Conservation (phyloP, 1,140 invertebrate genomes). For the Zaprionus ornatus region DNA sequence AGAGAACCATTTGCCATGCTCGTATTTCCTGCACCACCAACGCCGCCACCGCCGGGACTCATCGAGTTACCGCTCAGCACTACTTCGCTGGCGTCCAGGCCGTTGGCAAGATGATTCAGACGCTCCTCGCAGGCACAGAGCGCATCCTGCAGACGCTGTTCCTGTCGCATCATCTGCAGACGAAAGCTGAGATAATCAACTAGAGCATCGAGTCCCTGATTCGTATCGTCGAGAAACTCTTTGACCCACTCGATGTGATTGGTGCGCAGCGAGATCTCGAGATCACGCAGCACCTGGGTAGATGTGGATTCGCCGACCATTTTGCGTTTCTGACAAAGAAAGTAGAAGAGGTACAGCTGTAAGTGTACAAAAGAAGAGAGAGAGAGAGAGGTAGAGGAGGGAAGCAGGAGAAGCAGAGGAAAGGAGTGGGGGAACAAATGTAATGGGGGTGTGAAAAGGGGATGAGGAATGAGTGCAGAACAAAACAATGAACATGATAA, state of each 20-base stretch:
- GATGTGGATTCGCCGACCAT: slow-evolving; percentile 98
- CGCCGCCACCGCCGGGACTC: slow-evolving; percentile 55
- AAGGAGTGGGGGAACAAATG: slow-evolving; percentile 39
- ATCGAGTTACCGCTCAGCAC: slow-evolving; percentile 57
- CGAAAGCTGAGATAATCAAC: slow-evolving; percentile 98
- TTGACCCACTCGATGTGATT: slow-evolving; percentile 99
- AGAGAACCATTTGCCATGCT: slow-evolving; percentile 54
- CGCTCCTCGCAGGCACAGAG: slow-evolving; percentile 89
- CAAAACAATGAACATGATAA: slow-evolving; percentile 15
- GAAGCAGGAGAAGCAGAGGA: slow-evolving; percentile 20
- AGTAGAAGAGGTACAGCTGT: slow-evolving; percentile 84
- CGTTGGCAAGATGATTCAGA: slow-evolving; percentile 70
- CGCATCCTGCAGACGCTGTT: slow-evolving; percentile 90
- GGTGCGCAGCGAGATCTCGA: slow-evolving; percentile 99
- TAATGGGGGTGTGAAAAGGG: slow-evolving; percentile 35
- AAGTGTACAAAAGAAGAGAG: slow-evolving; percentile 73
- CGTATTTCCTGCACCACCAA: slow-evolving; percentile 62
- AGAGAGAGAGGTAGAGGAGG: slow-evolving; percentile 30
- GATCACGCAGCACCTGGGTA: slow-evolving; percentile 97
- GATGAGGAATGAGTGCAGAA: slow-evolving; percentile 31
- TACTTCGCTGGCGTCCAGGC: slow-evolving; percentile 53
- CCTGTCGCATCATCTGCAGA: slow-evolving; percentile 95
- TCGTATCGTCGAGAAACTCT: slow-evolving; percentile 98
- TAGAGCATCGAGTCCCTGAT: slow-evolving; percentile 97
- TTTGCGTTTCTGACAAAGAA: slow-evolving; percentile 95